These are phyloP conservation scores for Helicoverpa assulta DNA, from an alignment of 2,888 invertebrate species.

Conservation along the genomic window DNA sequence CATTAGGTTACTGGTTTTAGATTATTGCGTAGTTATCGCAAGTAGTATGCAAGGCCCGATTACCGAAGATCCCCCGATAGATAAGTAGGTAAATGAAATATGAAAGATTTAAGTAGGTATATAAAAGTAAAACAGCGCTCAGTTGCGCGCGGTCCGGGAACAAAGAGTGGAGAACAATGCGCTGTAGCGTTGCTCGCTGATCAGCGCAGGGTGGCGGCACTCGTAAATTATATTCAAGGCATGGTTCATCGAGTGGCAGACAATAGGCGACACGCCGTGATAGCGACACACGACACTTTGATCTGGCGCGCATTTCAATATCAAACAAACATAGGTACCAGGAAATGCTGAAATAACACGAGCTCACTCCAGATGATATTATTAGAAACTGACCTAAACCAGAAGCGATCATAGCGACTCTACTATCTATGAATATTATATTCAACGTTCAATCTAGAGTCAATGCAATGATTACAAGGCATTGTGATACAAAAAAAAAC, in stretches of 20 bases:
- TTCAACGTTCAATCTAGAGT: neutral
- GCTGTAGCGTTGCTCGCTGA: conserved; percentile 57
- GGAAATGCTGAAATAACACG: conserved; percentile 45
- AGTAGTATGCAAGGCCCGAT: neutral
- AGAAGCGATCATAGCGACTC: neutral
- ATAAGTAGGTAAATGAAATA: conserved; percentile 29
- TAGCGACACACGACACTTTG: conserved; percentile 31
- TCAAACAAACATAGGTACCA: conserved; percentile 22
- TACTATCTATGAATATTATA: neutral
- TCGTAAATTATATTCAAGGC: conserved; percentile 55
- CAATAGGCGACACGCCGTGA: conserved; percentile 62
- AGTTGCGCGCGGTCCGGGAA: conserved; percentile 30
- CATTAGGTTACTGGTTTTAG: conserved; percentile 3
- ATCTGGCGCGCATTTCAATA: conserved; percentile 40
- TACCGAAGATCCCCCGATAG: conserved; percentile 14
- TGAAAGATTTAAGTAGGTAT: conserved; percentile 28
- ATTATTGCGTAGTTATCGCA: conserved; percentile 21
- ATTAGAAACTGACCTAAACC: conserved; percentile 37
- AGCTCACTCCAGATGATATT: conserved; percentile 26
- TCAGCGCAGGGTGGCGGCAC: conserved; percentile 55
- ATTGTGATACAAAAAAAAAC: neutral
- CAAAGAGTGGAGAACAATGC: conserved; percentile 61
- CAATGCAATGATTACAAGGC: neutral
- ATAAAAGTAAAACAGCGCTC: conserved; percentile 36
- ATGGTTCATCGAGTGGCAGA: conserved; percentile 70